Percentiles rank a stretch among this genome's conserved stretches.
Conservation (phyloP, 2,888 invertebrate species). For the Taphrorychus bicolor region DNA sequence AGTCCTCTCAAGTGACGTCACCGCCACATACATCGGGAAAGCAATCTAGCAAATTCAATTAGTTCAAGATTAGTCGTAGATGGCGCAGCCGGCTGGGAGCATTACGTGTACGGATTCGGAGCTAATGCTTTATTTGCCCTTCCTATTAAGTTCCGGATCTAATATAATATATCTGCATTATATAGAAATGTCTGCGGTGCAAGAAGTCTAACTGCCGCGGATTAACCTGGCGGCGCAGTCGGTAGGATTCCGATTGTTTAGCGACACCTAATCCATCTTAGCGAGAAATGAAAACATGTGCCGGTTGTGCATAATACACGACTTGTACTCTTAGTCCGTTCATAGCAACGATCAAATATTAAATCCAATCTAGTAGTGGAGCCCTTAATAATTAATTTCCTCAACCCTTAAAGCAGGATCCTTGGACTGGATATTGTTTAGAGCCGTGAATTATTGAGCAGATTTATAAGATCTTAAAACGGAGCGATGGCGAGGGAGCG, state of each 20-base stretch:
- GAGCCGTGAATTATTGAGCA: constrained; percentile 35
- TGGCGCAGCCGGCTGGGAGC: constrained; percentile 48
- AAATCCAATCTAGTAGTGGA: constrained; percentile 42
- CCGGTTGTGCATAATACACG: constrained; percentile 29
- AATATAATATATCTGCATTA: constrained; percentile 39
- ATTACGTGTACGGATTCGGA: constrained; percentile 48
- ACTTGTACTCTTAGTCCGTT: constrained; percentile 34
- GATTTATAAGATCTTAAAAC: constrained; percentile 19
- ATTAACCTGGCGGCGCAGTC: constrained; percentile 3
- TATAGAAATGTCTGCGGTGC: constrained; percentile 26
- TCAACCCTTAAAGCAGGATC: constrained; percentile 36
- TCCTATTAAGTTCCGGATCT: constrained; percentile 38
- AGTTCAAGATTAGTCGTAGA: constrained; percentile 59
- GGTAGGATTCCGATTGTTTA: background rate
- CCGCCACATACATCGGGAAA: constrained; percentile 51
- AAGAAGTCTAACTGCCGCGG: constrained; percentile 10
- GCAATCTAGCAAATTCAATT: constrained; percentile 61
- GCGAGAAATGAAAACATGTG: constrained; percentile 24
- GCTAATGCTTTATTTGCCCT: constrained; percentile 39
- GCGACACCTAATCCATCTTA: background rate
- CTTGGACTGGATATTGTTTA: constrained; percentile 40
- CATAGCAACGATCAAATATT: constrained; percentile 41
- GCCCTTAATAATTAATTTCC: constrained; percentile 40
- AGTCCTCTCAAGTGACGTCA: background rate
- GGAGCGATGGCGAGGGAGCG: background rate